phyloP scores from a whole-genome alignment of 2,888 invertebrate species.

The Limnephilus auricula region DNA sequence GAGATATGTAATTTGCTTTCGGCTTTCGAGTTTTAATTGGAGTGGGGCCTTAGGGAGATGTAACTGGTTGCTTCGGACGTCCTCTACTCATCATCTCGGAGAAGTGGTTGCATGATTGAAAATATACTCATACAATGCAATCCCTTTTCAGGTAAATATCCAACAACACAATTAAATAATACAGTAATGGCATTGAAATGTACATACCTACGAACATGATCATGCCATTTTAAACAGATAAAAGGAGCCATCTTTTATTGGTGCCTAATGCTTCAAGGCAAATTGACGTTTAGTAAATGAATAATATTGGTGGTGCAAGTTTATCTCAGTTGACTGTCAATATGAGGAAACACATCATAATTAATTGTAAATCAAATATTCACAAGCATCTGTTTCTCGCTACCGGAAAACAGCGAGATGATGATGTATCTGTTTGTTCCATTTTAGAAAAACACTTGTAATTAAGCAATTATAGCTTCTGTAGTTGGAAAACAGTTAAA shows the following conservation, averaged over 20 bases:
- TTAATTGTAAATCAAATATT: neutral
- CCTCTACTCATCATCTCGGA: conserved; percentile 12
- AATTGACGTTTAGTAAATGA: neutral
- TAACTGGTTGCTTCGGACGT: conserved; percentile 27
- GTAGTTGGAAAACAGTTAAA: neutral
- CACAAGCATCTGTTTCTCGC: neutral
- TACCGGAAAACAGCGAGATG: neutral
- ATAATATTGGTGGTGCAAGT: neutral
- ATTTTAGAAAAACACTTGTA: neutral
- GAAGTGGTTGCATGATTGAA: conserved; percentile 31
- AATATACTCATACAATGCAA: neutral
- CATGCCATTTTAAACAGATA: neutral
- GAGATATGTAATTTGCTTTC: conserved; percentile 34
- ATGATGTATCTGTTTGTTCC: neutral
- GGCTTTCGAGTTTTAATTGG: conserved; percentile 17
- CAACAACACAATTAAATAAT: conserved; percentile 15
- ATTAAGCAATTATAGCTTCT: neutral
- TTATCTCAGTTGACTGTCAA: neutral
- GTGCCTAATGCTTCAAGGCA: neutral
- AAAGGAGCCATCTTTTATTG: neutral
- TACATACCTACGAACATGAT: neutral
- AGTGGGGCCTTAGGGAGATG: conserved; percentile 1
- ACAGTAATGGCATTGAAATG: conserved; percentile 5
- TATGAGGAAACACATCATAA: neutral
- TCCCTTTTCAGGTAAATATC: neutral